These are phyloP conservation scores for Mythimna vitellina DNA, from an alignment of 2,888 invertebrate species.

Conservation along the genomic window DNA sequence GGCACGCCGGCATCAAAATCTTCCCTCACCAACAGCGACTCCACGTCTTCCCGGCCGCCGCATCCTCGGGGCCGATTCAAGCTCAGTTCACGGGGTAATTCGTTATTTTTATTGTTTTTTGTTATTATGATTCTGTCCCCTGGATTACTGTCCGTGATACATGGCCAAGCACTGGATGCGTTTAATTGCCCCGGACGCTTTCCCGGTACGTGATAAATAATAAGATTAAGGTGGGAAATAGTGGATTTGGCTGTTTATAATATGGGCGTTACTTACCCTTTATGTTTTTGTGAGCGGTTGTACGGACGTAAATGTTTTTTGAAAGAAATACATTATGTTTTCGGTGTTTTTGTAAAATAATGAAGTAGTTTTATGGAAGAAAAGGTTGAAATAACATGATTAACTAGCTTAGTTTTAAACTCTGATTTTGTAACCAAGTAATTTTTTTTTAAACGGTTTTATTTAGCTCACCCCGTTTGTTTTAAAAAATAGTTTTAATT, in stretches of 20 bases:
- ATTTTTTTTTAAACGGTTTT: no score
- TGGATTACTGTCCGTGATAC: slow-evolving; percentile 88
- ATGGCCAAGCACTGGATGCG: slow-evolving; percentile 86
- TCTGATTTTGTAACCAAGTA: not conserved
- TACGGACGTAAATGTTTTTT: slow-evolving; percentile 45
- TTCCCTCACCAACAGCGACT: slow-evolving; percentile 58
- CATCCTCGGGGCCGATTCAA: slow-evolving; percentile 80
- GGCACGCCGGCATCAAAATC: not conserved
- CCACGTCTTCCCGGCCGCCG: slow-evolving; percentile 65
- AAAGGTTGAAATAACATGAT: not conserved
- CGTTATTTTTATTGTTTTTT: slow-evolving; percentile 91
- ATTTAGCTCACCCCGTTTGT: no score
- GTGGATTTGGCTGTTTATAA: slow-evolving; percentile 76
- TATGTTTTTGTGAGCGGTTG: slow-evolving; percentile 50
- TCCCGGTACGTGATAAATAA: slow-evolving; percentile 84
- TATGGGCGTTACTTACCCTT: slow-evolving; percentile 64
- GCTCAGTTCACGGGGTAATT: slow-evolving; percentile 88
- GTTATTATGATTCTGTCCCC: slow-evolving; percentile 90
- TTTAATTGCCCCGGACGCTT: slow-evolving; percentile 88
- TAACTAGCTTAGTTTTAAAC: not conserved
- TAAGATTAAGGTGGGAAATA: slow-evolving; percentile 87
- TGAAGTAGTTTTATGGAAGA: not conserved
- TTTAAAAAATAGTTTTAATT: no score
- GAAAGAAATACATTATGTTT: not conserved
- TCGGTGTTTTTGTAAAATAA: not conserved